Base-by-base conservation (phyloP, 1,140 invertebrate species). In the Drosophila ficusphila region DNA sequence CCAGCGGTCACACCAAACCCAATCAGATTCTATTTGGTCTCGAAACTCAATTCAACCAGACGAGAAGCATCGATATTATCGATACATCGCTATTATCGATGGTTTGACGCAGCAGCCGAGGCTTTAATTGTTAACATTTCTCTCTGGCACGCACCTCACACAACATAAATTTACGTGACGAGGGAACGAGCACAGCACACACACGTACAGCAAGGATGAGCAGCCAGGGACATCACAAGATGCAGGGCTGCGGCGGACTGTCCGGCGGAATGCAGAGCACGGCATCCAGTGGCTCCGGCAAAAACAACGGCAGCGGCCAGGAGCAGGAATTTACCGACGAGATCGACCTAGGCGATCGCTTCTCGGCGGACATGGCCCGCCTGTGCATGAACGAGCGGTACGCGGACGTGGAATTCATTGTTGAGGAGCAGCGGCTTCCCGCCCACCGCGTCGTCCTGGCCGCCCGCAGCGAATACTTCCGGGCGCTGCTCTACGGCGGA, bases 381-480 rank as follows among this genome's bases (percentile, higher is more conserved):
- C 93, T 99, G 7, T 97, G 96, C 90, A 93, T 97, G 51, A 96
- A 95, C 69, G 95, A 96, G 47, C 96, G 98, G 85, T 99, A 97
- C 91, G 96, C 97, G 23, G 98, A 99, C 93, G 95, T 99, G 7
- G 96, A 95, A 5, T 92, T 99, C 19, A 92, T 98, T 34, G 97
- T 99, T 18, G 96, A 97, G 91, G 95, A 95, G 51, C 93, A 96
- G 76, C 92, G 93, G 58, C 96, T 99, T 73, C 95, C 95, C 64
- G 97, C 96, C 23, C 98, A 99, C 92, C 96, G 95, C 89, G 95
- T 97, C 2, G 76, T 91, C 9, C 92, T 99, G 3, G 98, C 98
- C 1, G 96, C 97, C 7, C 93, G 98, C 73, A 98, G 97, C 90
- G 96, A 99, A 81, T 99, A 99, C 92, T 99, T 99, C 92, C 93